These are phyloP conservation scores for Temnothorax nylanderi DNA, from an alignment of 1,140 invertebrate species.

Conservation along the genomic window DNA sequence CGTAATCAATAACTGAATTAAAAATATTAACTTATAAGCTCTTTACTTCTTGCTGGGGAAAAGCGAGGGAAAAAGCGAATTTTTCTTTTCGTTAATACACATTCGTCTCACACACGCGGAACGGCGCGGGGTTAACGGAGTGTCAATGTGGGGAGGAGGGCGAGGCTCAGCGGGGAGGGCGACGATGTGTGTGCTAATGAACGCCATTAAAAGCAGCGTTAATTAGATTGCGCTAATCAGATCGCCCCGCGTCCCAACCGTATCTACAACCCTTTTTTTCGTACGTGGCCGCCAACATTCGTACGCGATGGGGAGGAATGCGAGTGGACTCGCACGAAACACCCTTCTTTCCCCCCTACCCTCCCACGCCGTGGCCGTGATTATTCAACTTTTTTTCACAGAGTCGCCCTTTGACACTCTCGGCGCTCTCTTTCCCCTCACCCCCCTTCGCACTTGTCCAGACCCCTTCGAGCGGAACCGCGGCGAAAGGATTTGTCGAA, in stretches of 20 bases:
- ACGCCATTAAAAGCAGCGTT: constrained; percentile 86
- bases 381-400: constrained; percentile 67
- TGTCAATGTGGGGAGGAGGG: constrained; percentile 44
- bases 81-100: constrained; percentile 16
- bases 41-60: not conserved
- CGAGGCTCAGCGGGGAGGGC: constrained; percentile 60
- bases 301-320: constrained; percentile 76
- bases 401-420: constrained; percentile 19
- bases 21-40: not conserved
- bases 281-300: constrained; percentile 77
- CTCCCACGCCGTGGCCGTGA: constrained; percentile 43
- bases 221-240: constrained; percentile 86
- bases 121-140: constrained; percentile 57
- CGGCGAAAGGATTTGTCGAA: not conserved
- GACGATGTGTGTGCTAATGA: constrained; percentile 84
- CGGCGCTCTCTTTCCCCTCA: not conserved
- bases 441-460: constrained; percentile 3
- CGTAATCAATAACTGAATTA: not conserved
- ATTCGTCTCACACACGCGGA: constrained; percentile 48
- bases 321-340: constrained; percentile 76
- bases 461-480: not conserved
- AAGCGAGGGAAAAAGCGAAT: not conserved
- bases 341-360: not conserved
- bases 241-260: constrained; percentile 79
- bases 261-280: constrained; percentile 78